Evolutionary conservation across 2,113 vertebrate genomes (phyloP), one percentile per base, ranked within the genome.

Genomic region (Coturnix japonica): DNA sequence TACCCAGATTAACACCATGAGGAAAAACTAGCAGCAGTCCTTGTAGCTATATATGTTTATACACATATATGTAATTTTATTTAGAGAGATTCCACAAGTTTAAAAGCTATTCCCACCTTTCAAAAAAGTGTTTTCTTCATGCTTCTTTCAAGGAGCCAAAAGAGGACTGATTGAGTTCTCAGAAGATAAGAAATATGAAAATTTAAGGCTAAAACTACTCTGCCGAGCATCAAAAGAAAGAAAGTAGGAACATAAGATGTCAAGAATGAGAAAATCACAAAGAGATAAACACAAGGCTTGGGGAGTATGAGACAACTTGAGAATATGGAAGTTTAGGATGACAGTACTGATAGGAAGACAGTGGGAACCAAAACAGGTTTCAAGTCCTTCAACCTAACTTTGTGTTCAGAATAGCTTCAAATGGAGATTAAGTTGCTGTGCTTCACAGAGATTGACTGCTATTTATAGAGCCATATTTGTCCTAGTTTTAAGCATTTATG

Each of bases 391-490:
- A 92, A n/a, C 20, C 31, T 89, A 92, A 84, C 96, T 94, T 96
- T 94, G 67, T 89, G 81, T 87, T 87, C 74, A 93, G 67, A 96
- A 96, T 94, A 96, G 90, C 91, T 92, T 80, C 85, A 92, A 94
- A 92, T 85, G 56, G 64, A 92, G 90, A 95, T 95, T 85, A 94
- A 89, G 87, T 87, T 71, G 87, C 87, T 92, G 93, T 82, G 95
- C 89, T 89, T 95, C 84, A 74, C 81, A 80, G 94, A 89, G 86
- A 85, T 54, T 82, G 89, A 66, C 31, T 91, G 60, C 89, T 96
- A 94, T 94, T 94, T 95, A 96, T 89, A 96, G 89, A 92, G 21
- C 59, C 47, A 13, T 92, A 91, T 95, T 92, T 95, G 94, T 94
- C 92, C 91, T 74, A 93, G 71, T 96, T 96, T 82, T 91, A 75